Evolutionary conservation across 2,888 invertebrate species (phyloP), one percentile per base, ranked within the genome.

Genomic region (Steinernema hermaphroditum): DNA sequence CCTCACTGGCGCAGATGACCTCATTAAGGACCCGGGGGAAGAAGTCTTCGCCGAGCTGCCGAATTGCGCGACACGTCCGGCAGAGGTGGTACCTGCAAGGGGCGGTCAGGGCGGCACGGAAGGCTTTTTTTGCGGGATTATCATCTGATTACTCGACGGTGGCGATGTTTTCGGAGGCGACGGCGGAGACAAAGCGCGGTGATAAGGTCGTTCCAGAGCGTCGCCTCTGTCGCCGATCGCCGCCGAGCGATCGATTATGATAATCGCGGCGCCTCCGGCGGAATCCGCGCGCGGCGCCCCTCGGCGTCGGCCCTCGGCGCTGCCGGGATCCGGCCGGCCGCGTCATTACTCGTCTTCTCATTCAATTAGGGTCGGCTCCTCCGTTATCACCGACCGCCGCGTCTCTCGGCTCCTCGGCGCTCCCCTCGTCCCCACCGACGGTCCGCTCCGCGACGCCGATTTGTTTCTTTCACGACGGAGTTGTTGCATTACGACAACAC

Each of bases 1-100:
- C 71, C 12, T 75, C 74, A 41, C 80, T 76, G 4, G 77, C 77
- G 50, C 81, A 81, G 37, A 81, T 80, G 27, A 81, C 71, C 62
- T 81, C 81, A 34, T 81, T 81, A 27, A 81, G 70, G 46, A 81
- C 77, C 1, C 81, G 75, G n/a, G 81, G 81, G 69, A 80, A 81
- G 41, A 76, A 81, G 27, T 73, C 75, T 1, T 72, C 69, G 6
- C 78, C 77, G 0, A 81, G 75, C 54, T 81, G 81, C 19, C 81
- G 75, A 24, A 79, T 74, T 0, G 79, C 79, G 9, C 79, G 77
- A 49, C 79, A 79, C 6, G 77, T 77, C 12, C 76, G 71, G 68
- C 79, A 79, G 19, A 79, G 68, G 6, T 77, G 76, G 37, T 77
- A 79, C 0, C 75, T 71, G n/a, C 16, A 72, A 24, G 9, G 12